Percentiles rank a stretch among this genome's conserved stretches.
Evolutionary conservation across 2,797 vertebrate species (phyloP).

Genomic region (Catharus ustulatus): DNA sequence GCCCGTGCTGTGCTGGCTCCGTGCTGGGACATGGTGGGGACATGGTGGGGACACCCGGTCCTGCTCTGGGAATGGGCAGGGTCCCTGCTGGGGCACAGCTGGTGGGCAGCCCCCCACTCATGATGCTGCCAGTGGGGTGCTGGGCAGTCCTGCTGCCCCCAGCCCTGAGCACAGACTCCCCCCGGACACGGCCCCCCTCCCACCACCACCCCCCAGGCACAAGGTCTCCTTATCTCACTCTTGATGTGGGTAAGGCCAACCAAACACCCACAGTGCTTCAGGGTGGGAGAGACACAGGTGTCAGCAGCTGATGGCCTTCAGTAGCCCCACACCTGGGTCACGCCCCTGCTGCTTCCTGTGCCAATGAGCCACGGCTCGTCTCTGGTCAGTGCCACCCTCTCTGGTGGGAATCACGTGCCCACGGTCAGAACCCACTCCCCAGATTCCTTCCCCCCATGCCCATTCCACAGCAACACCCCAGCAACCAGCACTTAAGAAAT

Average conservation of each 20-base stretch:
- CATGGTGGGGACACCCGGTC: rapidly evolving
- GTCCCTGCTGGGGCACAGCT: rapidly evolving
- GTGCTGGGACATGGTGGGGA: rapidly evolving
- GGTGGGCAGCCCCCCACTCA: rapidly evolving
- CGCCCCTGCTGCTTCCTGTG: rapidly evolving
- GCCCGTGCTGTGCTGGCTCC: neutral
- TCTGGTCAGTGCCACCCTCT: neutral
- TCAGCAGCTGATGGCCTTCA: rapidly evolving
- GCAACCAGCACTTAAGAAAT: slow-evolving; percentile 65
- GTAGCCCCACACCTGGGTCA: neutral
- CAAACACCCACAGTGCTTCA: rapidly evolving
- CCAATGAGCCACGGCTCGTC: rapidly evolving
- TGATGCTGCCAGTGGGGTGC: rapidly evolving
- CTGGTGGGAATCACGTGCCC: rapidly evolving
- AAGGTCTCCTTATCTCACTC: neutral
- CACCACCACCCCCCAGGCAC: rapidly evolving
- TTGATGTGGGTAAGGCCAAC: rapidly evolving
- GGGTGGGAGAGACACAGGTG: rapidly evolving
- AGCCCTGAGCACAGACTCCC: rapidly evolving
- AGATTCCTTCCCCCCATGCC: neutral
- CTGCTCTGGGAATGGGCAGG: neutral
- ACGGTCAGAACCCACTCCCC: rapidly evolving
- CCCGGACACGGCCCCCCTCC: too few relatives aligned
- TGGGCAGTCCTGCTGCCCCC: neutral
- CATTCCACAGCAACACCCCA: too few relatives aligned